Base-by-base conservation (phyloP, 2,888 invertebrate genomes). In the Agriopis aurantiaria region DNA sequence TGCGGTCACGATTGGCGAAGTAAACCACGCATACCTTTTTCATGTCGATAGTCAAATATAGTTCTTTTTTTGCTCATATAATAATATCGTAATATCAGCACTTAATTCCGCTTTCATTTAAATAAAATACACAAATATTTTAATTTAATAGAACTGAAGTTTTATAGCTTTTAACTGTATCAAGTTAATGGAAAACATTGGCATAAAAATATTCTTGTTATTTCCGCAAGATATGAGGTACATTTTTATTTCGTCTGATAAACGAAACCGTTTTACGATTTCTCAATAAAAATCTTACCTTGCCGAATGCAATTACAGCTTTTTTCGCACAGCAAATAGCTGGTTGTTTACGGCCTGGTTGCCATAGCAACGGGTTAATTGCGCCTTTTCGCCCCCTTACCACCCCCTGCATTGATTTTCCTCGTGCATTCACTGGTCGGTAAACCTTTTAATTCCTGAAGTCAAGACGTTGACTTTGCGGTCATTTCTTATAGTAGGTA, bases 281-380 rank as follows among this genome's bases (percentile, higher is more conserved):
- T 40, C 33, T 62, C 68, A 57, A 68, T 60, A 69, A 59, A 55
- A 64, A 49, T 55, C 49, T 46, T 56, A 55, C 69, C 60, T 59
- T 60, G 55, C 60, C 60, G 49, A 65, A 65, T 69, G 69, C 60
- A 69, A 65, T 64, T 59, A 65, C 69, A 40, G 68, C 45, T 65
- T 69, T 60, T 66, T 67, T 60, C 68, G 56, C 53, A 57, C 63
- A 56, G 60, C 49, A 72, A 70, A 69, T 57, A 33, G 60, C 59
- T 17, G 57, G 49, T 60, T 71, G 75, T 75, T 68, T 75, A 73
- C 65, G 48, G 58, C 53, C 41, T 23, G 48, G 75, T 75, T 59
- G 71, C 56, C 61, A 72, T 73, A 70, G 73, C 45, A 45, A 73
- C 75, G 8, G 52, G 52, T 73, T 72, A 72, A 72, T 72, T 72